A percentile compares a stretch with the other conserved stretches of the same genome.
Evolutionary conservation across 2,113 vertebrate genomes (phyloP).

Genomic region (Perca schrenkii): DNA sequence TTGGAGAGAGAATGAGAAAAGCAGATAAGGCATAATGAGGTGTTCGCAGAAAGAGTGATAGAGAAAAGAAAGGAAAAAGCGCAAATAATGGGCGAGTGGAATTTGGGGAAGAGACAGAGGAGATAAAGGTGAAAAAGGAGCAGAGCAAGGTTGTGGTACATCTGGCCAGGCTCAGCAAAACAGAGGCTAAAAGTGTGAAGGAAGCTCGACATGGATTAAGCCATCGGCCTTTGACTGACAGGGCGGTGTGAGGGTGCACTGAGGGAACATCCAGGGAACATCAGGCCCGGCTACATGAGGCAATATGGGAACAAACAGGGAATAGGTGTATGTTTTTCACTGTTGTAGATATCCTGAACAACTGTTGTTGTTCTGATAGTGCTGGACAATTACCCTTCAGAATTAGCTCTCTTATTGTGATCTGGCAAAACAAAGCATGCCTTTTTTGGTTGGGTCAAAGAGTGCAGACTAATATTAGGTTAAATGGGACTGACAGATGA

Average conservation of each 20-base stretch:
- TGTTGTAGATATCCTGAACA: not conserved
- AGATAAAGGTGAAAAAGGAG: conserved; percentile 63
- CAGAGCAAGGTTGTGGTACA: conserved; percentile 19
- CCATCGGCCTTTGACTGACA: conserved; percentile 41
- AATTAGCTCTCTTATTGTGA: not conserved
- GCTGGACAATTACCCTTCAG: not conserved
- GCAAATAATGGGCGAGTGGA: conserved; percentile 53
- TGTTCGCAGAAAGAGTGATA: conserved; percentile 53
- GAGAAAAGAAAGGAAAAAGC: conserved; percentile 47
- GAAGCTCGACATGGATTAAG: conserved; percentile 37
- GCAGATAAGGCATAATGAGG: conserved; percentile 76
- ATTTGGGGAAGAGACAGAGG: conserved; percentile 48
- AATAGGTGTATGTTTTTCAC: not conserved
- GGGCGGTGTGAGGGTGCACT: not conserved
- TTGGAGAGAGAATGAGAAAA: conserved; percentile 61
- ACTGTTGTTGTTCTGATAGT: too few species aligned
- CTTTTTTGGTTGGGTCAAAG: not conserved
- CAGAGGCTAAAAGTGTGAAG: conserved; percentile 15
- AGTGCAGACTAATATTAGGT: not conserved
- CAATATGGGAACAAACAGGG: conserved; percentile 6
- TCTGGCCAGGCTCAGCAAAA: conserved; percentile 52
- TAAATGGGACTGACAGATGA: conserved; percentile 13
- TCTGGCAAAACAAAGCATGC: not conserved
- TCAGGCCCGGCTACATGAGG: not conserved
- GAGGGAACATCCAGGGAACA: not conserved